phyloP scores from a whole-genome alignment of 2,888 invertebrate species.

The Oscheius sp. region DNA sequence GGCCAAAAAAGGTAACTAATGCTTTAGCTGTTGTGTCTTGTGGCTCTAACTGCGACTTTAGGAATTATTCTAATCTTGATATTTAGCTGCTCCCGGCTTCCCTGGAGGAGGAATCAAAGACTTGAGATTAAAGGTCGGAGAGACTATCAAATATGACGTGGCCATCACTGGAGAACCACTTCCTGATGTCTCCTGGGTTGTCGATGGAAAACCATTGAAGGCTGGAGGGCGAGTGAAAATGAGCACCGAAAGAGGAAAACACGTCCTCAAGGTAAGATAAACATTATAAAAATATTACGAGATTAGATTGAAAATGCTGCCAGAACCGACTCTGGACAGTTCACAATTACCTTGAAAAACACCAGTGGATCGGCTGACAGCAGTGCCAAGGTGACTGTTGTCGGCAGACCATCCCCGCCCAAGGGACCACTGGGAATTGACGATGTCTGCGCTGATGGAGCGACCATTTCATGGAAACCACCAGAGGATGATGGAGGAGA shows the following conservation, averaged over 20 bases:
- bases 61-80: not conserved
- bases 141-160: slow-evolving; percentile 91
- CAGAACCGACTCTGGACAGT: slow-evolving; percentile 89
- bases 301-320: slow-evolving; percentile 88
- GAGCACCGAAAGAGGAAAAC: slow-evolving; percentile 70
- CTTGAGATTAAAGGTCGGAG: slow-evolving; percentile 93
- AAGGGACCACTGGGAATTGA: slow-evolving; percentile 86
- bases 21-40: slow-evolving; percentile 24
- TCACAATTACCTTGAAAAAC: slow-evolving; percentile 88
- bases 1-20: slow-evolving; percentile 64
- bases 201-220: slow-evolving; percentile 77
- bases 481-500: slow-evolving; percentile 91
- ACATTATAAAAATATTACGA: not conserved
- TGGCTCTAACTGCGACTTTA: slow-evolving; percentile 8
- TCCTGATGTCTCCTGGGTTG: slow-evolving; percentile 89
- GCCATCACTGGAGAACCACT: slow-evolving; percentile 96
- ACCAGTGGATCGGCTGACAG: slow-evolving; percentile 92
- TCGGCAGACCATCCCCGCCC: slow-evolving; percentile 87
- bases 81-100: slow-evolving; percentile 79
- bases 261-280: slow-evolving; percentile 75
- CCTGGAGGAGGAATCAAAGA: slow-evolving; percentile 90
- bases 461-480: slow-evolving; percentile 94
- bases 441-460: slow-evolving; percentile 94
- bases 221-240: slow-evolving; percentile 73
- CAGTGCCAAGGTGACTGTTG: slow-evolving; percentile 86